Evolutionary conservation across 2,113 vertebrate species (phyloP), one percentile per base, ranked within the genome.

Genomic region (Prionailurus bengalensis): DNA sequence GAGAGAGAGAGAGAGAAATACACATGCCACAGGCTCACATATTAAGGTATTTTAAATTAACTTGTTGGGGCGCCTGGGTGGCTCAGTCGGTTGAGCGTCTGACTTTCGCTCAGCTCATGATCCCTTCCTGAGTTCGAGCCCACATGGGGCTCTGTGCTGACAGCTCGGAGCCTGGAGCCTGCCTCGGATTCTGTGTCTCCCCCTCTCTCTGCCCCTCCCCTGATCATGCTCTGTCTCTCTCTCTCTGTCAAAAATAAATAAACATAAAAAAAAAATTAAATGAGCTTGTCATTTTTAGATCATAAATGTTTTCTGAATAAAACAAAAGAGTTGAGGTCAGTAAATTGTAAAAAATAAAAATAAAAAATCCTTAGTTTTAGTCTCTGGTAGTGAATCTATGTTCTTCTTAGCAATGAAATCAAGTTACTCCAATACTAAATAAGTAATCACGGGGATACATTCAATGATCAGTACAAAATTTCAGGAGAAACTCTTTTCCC

Each of bases 41-140:
- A 17, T 39, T 42, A 94, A 85, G 21, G 13, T 87, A 83, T 81
- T 98, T 95, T 97, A 96, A 93, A 92, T 95, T 80, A 97, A 8
- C 15, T 84, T 1, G 1, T 45, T 45, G 45, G 7, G 7, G 45
- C 0, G 45, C 45, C 45, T 45, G 45, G 45, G 45, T 45, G 45
- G 45, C 7, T 45, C 45, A 8, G 45, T 9, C 1, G 7, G 45
- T 45, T 45, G 45, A 45, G 7, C 45, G 45, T 45, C 45, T 7
- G 45, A 45, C 45, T 45, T 45, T 7, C 7, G 7, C 45, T 45
- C 45, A 45, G 45, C 45, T 45, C 45, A 45, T 45, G 45, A 45
- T 45, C 45, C 45, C 45, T 45, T 45, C 1, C 1, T 45, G 45
- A 45, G 45, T 45, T 9, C 1, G 7, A 45, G 45, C 45, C 45